A percentile compares a stretch with the other conserved stretches of the same genome.
Evolutionary conservation across 1,140 invertebrate genomes (phyloP).

Genomic region (Leptestheria dahalacensis): DNA sequence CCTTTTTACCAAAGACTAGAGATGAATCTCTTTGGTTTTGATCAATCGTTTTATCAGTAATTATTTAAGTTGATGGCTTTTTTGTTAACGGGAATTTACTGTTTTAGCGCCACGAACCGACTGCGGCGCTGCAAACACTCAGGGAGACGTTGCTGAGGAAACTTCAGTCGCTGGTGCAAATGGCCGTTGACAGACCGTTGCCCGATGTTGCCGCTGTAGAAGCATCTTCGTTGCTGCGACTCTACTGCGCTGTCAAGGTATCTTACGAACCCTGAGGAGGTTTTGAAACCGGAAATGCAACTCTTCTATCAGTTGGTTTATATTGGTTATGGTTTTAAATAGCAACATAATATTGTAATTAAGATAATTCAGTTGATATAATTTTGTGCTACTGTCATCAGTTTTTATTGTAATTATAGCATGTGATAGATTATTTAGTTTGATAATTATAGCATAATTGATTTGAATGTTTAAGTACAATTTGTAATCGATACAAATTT

Average conservation of each 20-base stretch:
- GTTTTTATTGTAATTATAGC: not conserved
- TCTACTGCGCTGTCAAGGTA: slow-evolving; percentile 82
- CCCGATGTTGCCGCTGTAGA: slow-evolving; percentile 55
- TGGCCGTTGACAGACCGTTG: slow-evolving; percentile 37
- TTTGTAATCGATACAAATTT: not conserved
- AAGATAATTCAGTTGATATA: no score
- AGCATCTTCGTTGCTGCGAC: slow-evolving; percentile 58
- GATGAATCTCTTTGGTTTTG: not conserved
- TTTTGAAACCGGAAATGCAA: no score
- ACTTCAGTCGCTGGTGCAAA: slow-evolving; percentile 33
- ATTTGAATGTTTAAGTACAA: no score
- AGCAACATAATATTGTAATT: no score
- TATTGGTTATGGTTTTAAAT: no score
- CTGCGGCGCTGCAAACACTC: slow-evolving; percentile 51
- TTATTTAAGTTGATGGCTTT: slow-evolving; percentile 10
- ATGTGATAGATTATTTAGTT: not conserved
- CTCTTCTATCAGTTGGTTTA: no score
- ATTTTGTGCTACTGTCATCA: no score
- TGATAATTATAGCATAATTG: no score
- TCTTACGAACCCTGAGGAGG: no score
- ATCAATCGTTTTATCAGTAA: not conserved
- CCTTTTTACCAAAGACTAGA: no score
- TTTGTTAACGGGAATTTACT: slow-evolving; percentile 6
- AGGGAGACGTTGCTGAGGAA: slow-evolving; percentile 59
- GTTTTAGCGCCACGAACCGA: slow-evolving; percentile 50